These are phyloP conservation scores for Tiliacea aurago DNA, from an alignment of 2,888 invertebrate species.

Conservation along the genomic window DNA sequence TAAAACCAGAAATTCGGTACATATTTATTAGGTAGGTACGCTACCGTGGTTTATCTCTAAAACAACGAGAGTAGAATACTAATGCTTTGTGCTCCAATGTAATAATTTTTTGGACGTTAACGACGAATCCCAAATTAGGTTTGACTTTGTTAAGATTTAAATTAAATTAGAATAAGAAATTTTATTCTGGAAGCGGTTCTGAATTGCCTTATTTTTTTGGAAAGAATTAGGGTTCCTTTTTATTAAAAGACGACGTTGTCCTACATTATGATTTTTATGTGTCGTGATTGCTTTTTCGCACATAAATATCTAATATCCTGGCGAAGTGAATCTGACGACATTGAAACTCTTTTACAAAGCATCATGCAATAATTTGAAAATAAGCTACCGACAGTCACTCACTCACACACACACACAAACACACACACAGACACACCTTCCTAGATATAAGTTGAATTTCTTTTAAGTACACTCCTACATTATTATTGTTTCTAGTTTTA, in stretches of 20 bases:
- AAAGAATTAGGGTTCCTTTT: neutral
- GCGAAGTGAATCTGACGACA: neutral
- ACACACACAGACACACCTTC: no score
- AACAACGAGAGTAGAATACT: slow-evolving; percentile 55
- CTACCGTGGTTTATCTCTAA: slow-evolving; percentile 51
- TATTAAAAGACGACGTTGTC: neutral
- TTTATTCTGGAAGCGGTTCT: slow-evolving; percentile 29
- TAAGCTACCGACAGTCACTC: no score
- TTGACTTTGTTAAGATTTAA: slow-evolving; percentile 48
- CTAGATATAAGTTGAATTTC: no score
- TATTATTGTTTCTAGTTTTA: no score
- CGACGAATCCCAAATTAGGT: slow-evolving; percentile 53
- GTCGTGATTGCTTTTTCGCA: neutral
- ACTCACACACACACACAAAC: no score
- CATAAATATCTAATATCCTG: neutral
- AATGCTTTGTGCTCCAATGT: slow-evolving; percentile 53
- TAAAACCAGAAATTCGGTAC: slow-evolving; percentile 65
- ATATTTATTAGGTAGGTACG: slow-evolving; percentile 56
- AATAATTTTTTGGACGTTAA: slow-evolving; percentile 57
- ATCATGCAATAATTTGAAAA: no score
- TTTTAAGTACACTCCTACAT: no score
- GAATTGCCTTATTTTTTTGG: slow-evolving; percentile 2
- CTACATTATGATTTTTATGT: neutral
- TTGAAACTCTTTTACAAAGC: no score
- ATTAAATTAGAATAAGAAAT: slow-evolving; percentile 45